Evolutionary conservation across 2,888 invertebrate species (phyloP), one percentile per base, ranked within the genome.

Genomic region (Agonopterix arenella): DNA sequence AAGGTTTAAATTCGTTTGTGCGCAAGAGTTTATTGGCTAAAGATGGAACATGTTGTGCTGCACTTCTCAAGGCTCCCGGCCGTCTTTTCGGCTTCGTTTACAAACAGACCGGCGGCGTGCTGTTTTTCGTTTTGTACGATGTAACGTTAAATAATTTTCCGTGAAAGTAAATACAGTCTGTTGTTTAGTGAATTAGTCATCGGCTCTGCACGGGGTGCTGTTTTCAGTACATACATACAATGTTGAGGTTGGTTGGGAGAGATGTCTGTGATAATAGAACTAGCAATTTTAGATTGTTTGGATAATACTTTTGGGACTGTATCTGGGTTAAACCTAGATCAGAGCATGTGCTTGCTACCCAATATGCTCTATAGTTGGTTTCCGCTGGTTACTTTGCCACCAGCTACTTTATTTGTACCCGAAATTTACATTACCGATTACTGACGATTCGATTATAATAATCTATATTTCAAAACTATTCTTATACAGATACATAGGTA

Each of bases 81-180:
- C 67, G 66, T 69, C 70, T 73, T 76, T 66, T 65, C 63, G 60
- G 61, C 62, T 62, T 68, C 66, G 80, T 85, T 88, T 88, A 86
- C 84, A 83, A 86, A 86, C 82, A 73, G 49, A 72, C 66, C 55
- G 54, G 70, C 68, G 54, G 70, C 68, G 70, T 66, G 67, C 77
- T 84, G 84, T 76, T 83, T 84, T 80, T 80, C 76, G 71, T 79
- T 77, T 66, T 28, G 68, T 71, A 58, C 63, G 61, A 59, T 66
- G 68, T 69, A 71, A 78, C 64, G 79, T 84, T 79, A 78, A 84
- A 81, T 84, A 77, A 79, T 82, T 77, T 76, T 74, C 73, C 67
- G 62, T 58, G 71, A 66, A 80, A 75, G 68, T 75, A 74, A 77
- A 70, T 70, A 67, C 55, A 54, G 54, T 58, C 52, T 60, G 66